A percentile compares a stretch with the other conserved stretches of the same genome.
Evolutionary conservation across 2,113 vertebrate genomes (phyloP).

Genomic region (Tachysurus fulvidraco): DNA sequence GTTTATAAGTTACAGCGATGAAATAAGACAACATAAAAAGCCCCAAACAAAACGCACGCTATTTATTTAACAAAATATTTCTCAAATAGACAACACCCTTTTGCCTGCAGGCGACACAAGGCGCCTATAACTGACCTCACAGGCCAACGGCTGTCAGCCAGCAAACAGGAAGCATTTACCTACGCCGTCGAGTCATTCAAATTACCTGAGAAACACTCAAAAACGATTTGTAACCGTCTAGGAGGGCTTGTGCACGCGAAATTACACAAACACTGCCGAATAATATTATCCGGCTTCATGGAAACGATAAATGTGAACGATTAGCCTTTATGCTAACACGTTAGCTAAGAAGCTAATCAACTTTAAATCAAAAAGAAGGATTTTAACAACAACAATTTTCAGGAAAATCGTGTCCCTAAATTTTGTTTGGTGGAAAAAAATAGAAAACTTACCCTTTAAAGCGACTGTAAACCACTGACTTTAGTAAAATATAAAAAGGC

Average conservation of each 20-base stretch:
- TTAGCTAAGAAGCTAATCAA: neutral
- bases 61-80: neutral
- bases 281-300: neutral
- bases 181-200: neutral
- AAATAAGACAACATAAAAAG: neutral
- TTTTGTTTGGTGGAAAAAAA: no score
- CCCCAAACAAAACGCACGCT: no score
- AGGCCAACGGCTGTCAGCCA: neutral
- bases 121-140: no score
- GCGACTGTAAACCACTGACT: neutral
- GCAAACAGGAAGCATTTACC: neutral
- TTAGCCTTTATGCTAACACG: neutral
- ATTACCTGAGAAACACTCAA: neutral
- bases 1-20: neutral
- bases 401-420: neutral
- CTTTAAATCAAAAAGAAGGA: neutral
- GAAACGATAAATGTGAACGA: neutral
- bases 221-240: neutral
- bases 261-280: neutral
- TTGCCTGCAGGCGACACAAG: neutral
- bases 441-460: neutral
- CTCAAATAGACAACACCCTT: no score
- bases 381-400: no score
- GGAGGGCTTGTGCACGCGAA: neutral
- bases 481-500: neutral